Evolutionary conservation across 2,888 invertebrate genomes (phyloP).

Genomic region (Caenorhabditis sp.): DNA sequence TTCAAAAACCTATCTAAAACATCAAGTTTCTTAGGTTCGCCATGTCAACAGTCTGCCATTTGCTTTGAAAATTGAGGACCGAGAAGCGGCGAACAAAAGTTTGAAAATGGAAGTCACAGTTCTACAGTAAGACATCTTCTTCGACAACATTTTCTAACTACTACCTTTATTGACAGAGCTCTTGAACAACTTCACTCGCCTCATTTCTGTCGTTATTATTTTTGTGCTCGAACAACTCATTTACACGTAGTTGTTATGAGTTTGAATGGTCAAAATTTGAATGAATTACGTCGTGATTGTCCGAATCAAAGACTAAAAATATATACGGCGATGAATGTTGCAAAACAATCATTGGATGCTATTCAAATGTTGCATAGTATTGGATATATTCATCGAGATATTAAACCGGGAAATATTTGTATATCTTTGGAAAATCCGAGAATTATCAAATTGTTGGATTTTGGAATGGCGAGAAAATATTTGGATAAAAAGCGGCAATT

Average conservation of each 20-base stretch:
- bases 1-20: no score
- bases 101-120: constrained; percentile 38
- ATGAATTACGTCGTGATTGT: constrained; percentile 12
- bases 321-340: constrained; percentile 45
- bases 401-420: constrained; percentile 60
- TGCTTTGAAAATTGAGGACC: constrained; percentile 31
- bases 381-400: constrained; percentile 48
- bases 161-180: constrained; percentile 6
- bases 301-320: constrained; percentile 35
- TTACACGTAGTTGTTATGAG: constrained; percentile 60
- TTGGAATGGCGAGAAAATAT: constrained; percentile 52
- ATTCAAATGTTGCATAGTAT: constrained; percentile 53
- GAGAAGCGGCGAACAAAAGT: constrained; percentile 6
- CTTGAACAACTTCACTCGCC: constrained; percentile 19
- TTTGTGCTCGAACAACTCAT: constrained; percentile 30
- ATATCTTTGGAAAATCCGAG: constrained; percentile 37
- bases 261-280: constrained; percentile 47
- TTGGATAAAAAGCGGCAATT: constrained; percentile 20
- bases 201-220: constrained; percentile 21
- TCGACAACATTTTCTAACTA: background rate
- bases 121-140: constrained; percentile 9
- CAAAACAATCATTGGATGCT: constrained; percentile 54
- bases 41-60: constrained; percentile 29
- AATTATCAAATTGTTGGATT: constrained; percentile 55
- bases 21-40: no score